These are phyloP conservation scores for Gila orcuttii DNA, from an alignment of 2,113 vertebrate genomes.

Conservation along the genomic window DNA sequence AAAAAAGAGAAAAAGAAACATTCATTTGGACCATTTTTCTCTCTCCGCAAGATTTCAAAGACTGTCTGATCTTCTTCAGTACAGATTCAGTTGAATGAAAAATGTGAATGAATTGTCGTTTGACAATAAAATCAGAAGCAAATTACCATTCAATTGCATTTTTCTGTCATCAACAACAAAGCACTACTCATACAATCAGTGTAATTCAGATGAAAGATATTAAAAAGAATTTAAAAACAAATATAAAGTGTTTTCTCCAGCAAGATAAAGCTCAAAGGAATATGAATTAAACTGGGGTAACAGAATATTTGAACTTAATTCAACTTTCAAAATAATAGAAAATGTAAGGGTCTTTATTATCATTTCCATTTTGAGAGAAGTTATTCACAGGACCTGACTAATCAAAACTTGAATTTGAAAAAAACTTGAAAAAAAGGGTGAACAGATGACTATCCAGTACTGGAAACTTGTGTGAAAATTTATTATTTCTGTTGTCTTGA, in stretches of 20 bases:
- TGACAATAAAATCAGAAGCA: neutral
- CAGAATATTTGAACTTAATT: neutral
- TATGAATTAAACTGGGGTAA: neutral
- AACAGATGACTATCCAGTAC: too few species aligned
- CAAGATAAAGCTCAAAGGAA: neutral
- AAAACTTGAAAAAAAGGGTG: too few species aligned
- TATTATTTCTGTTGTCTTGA: too few species aligned
- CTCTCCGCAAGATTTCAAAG: neutral
- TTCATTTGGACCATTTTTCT: neutral
- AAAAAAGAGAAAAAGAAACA: neutral
- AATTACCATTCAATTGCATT: neutral
- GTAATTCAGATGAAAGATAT: neutral
- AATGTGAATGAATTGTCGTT: too few species aligned
- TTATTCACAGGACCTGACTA: too few species aligned
- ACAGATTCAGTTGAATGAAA: neutral
- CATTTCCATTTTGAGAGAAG: too few species aligned
- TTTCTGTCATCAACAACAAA: neutral
- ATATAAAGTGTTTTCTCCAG: neutral
- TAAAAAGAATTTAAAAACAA: neutral
- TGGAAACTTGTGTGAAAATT: too few species aligned
- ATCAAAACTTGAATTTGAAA: too few species aligned
- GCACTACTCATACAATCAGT: neutral
- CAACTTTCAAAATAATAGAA: neutral
- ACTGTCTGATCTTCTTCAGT: neutral
- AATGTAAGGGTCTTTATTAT: neutral